Percentiles rank a stretch among this genome's conserved stretches.
Conservation (phyloP, 2,888 invertebrate genomes). For the Pseudococcus longispinus region DNA sequence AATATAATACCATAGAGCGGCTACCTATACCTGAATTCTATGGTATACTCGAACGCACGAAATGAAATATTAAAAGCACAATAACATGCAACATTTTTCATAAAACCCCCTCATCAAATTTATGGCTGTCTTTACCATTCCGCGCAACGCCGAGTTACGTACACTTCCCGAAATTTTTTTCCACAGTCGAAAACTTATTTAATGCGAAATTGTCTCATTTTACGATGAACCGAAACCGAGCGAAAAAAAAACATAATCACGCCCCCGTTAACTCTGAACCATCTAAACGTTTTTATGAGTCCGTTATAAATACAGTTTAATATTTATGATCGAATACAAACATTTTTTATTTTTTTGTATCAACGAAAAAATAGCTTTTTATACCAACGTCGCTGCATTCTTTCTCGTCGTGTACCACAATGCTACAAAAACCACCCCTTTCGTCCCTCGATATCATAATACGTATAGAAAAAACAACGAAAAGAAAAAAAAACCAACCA, state of each 20-base stretch:
- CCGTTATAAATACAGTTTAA: constrained; percentile 42
- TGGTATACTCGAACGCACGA: constrained; percentile 3
- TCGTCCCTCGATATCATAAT: not conserved
- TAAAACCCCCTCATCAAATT: constrained; percentile 41
- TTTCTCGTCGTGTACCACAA: not conserved
- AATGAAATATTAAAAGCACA: constrained; percentile 41
- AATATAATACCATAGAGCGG: not conserved
- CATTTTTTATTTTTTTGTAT: constrained; percentile 30
- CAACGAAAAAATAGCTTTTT: constrained; percentile 17
- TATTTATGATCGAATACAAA: constrained; percentile 43
- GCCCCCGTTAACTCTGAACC: constrained; percentile 24
- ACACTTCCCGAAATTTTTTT: constrained; percentile 23
- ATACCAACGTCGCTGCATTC: not conserved
- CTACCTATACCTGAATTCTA: not conserved
- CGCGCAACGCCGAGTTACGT: not conserved
- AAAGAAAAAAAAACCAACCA: not conserved
- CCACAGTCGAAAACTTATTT: constrained; percentile 36
- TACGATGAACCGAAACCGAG: not conserved
- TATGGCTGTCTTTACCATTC: constrained; percentile 35
- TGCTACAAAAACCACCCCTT: not conserved
- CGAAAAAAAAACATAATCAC: constrained; percentile 22
- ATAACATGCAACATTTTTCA: constrained; percentile 39
- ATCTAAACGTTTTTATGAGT: constrained; percentile 13
- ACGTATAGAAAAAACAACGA: not conserved
- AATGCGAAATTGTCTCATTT: constrained; percentile 40